Evolutionary conservation across 2,888 invertebrate genomes (phyloP), one percentile per base, ranked within the genome.

Genomic region (Achlya flavicornis): DNA sequence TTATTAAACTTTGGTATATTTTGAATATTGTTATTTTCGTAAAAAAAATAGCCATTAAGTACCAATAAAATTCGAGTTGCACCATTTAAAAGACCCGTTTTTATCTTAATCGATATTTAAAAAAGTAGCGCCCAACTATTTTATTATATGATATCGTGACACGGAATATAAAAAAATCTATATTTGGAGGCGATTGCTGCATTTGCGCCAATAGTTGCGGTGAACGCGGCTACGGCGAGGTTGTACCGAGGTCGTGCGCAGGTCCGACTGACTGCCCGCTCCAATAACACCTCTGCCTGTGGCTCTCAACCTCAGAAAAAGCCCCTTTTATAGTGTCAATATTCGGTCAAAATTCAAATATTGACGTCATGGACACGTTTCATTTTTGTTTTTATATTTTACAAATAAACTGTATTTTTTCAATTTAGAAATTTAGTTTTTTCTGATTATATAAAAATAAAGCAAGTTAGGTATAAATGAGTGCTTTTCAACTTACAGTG

Each of bases 171-270:
- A 86, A 88, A 86, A 87, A 86, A 71, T 85, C 83, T 88, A 83
- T 88, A 91, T 92, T 92, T 88, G 88, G 89, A 82, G 80, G 86
- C 83, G 88, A 87, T 86, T 86, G 87, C 83, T 83, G 87, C 83
- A 87, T 84, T 86, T 76, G 82, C 85, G 80, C 90, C 90, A 91
- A 90, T 91, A 74, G 88, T 83, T 83, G 79, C 82, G 84, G 92
- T 90, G 92, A 92, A 91, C 86, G 91, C 87, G 83, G 82, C 73
- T 76, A 75, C 71, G 70, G 75, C 90, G 89, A 90, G 90, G 91
- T 82, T 88, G 85, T 67, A 61, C 71, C 88, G 90, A 92, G 92
- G 91, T 87, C 91, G 88, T 63, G 68, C 69, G 85, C 86, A 89
- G 86, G 87, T 84, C 85, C 82, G 76, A 78, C 41, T 60, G 53